Evolutionary conservation across 2,888 invertebrate species (phyloP).

Genomic region (Malthinus flaveolus): DNA sequence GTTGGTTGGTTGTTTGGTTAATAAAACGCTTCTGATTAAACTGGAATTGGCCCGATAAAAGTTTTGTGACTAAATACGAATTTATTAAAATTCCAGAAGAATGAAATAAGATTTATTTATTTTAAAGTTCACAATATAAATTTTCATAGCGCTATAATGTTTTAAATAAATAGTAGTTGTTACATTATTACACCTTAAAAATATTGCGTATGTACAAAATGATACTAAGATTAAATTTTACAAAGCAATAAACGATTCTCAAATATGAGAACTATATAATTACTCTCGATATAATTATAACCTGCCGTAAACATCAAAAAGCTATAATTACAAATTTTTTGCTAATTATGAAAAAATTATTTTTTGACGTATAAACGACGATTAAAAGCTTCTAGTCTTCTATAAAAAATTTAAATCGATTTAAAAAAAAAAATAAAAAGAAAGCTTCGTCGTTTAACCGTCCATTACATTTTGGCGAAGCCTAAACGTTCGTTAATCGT

Average conservation of each 20-base stretch:
- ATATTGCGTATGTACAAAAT: slow-evolving; percentile 44
- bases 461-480: slow-evolving; percentile 38
- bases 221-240: slow-evolving; percentile 31
- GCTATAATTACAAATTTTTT: slow-evolving; percentile 37
- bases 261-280: slow-evolving; percentile 23
- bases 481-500: slow-evolving; percentile 41
- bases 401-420: slow-evolving; percentile 24
- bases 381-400: slow-evolving; percentile 30
- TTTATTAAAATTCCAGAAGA: slow-evolving; percentile 10
- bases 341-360: slow-evolving; percentile 28
- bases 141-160: slow-evolving; percentile 32
- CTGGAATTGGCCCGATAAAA: background rate
- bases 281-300: slow-evolving; percentile 30
- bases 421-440: slow-evolving; percentile 31
- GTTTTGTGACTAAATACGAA: background rate
- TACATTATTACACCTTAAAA: slow-evolving; percentile 38
- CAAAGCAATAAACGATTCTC: slow-evolving; percentile 28
- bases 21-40: too few relatives aligned
- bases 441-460: slow-evolving; percentile 34
- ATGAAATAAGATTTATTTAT: slow-evolving; percentile 26
- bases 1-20: too few relatives aligned
- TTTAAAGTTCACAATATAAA: slow-evolving; percentile 29
- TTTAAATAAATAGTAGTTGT: slow-evolving; percentile 38
- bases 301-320: slow-evolving; percentile 40
- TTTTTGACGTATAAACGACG: slow-evolving; percentile 8